Conservation (phyloP, 2,797 vertebrate genomes). For the Lacerta viridis region DNA sequence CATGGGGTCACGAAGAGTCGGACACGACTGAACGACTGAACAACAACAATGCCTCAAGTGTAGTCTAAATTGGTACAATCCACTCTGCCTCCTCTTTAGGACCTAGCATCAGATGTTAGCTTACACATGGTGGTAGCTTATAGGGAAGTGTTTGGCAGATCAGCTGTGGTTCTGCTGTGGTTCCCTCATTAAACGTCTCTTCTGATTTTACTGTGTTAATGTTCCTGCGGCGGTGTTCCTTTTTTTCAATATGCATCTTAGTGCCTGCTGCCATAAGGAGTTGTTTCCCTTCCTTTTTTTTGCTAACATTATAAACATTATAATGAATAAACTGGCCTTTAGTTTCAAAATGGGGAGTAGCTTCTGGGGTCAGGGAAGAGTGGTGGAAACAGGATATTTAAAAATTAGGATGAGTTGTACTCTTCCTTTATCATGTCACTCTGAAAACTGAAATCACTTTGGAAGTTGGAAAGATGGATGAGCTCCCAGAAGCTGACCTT, state of each 20-base stretch:
- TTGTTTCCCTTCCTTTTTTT: too few species aligned
- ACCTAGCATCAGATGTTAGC: too few species aligned
- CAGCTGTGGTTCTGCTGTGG: not conserved
- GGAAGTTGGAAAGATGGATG: not conserved
- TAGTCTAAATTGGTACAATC: too few species aligned
- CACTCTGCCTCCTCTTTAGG: too few species aligned
- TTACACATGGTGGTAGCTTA: too few species aligned
- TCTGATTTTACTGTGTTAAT: not conserved
- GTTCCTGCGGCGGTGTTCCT: not conserved
- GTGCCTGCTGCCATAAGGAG: not conserved
- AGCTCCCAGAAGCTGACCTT: not conserved
- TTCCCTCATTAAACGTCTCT: not conserved
- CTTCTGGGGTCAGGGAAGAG: not conserved
- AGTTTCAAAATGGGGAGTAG: not conserved
- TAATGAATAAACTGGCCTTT: not conserved
- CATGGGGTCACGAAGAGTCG: too few species aligned
- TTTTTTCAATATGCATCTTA: not conserved
- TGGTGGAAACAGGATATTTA: not conserved
- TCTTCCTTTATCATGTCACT: not conserved
- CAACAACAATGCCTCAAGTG: too few species aligned
- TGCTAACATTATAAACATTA: not conserved
- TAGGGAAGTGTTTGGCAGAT: not conserved
- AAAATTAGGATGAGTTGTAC: not conserved
- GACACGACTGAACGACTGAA: too few species aligned
- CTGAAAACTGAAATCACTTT: not conserved